These are phyloP conservation scores for Catonia carolina DNA, from an alignment of 2,888 invertebrate genomes.

Conservation along the genomic window DNA sequence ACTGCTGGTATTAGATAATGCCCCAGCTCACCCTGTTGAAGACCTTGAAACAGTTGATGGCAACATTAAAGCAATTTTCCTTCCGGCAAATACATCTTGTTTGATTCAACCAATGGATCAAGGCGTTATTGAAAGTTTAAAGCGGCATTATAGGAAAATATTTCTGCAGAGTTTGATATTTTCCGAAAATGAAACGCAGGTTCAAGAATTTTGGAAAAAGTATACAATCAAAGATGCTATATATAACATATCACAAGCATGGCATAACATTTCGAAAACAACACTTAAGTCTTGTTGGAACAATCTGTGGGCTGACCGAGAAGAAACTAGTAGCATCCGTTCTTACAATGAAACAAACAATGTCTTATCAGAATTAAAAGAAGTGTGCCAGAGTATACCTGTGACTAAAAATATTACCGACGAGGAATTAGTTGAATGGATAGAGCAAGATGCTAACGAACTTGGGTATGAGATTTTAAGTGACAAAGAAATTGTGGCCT, in stretches of 20 bases:
- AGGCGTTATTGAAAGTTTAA: slow-evolving; percentile 32
- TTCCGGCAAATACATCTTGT: slow-evolving; percentile 33
- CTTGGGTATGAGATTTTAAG: not conserved
- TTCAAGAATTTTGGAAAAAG: not conserved
- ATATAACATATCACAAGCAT: too few relatives aligned
- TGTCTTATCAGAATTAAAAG: not conserved
- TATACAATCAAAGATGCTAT: too few relatives aligned
- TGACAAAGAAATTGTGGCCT: not conserved
- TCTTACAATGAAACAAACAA: not conserved
- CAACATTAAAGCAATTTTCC: slow-evolving; percentile 25
- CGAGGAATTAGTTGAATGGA: not conserved
- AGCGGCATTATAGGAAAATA: slow-evolving; percentile 32
- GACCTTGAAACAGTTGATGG: not conserved
- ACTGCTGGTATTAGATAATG: slow-evolving; percentile 30
- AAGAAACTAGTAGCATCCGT: not conserved
- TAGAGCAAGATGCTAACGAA: not conserved
- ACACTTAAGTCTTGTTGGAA: not conserved
- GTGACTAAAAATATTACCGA: not conserved
- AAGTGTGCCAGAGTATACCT: not conserved
- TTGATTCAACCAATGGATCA: slow-evolving; percentile 37
- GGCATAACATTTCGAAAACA: too few relatives aligned
- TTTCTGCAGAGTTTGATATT: slow-evolving; percentile 25
- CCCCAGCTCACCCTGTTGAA: slow-evolving; percentile 23
- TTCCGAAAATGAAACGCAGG: too few relatives aligned
- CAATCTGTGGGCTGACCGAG: not conserved